Evolutionary conservation across 2,113 vertebrate genomes (phyloP).

Genomic region (Xenus cinereus): DNA sequence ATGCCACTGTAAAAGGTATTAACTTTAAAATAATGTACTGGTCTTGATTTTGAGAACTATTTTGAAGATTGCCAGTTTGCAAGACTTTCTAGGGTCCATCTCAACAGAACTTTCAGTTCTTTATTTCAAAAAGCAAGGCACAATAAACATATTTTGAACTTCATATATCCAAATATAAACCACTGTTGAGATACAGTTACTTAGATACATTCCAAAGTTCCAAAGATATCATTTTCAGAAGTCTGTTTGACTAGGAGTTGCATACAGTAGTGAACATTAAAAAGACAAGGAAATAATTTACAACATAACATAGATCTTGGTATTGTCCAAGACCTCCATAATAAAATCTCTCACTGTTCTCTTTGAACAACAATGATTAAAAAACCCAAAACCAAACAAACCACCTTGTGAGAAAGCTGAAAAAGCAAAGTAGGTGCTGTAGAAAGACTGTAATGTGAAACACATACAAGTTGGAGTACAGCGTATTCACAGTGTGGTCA

Average conservation of each 20-base stretch:
- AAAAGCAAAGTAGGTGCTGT: not conserved
- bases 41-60: not conserved
- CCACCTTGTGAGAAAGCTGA: not conserved
- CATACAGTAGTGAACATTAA: not conserved
- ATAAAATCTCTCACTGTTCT: not conserved
- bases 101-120: not conserved
- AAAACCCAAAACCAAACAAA: not conserved
- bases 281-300: not conserved
- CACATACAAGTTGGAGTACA: not conserved
- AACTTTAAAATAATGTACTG: conserved; percentile 48
- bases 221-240: not conserved
- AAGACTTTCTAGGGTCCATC: not conserved
- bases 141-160: not conserved
- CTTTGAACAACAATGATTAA: not conserved
- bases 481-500: conserved; percentile 4
- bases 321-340: not conserved
- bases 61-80: not conserved
- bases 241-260: not conserved
- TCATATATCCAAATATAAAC: not conserved
- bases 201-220: not conserved
- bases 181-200: not conserved
- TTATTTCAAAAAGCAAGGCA: not conserved
- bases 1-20: conserved; percentile 38
- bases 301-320: not conserved
- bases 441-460: not conserved